These are phyloP conservation scores for Nasonia giraulti DNA, from an alignment of 1,140 invertebrate genomes.

Conservation along the genomic window DNA sequence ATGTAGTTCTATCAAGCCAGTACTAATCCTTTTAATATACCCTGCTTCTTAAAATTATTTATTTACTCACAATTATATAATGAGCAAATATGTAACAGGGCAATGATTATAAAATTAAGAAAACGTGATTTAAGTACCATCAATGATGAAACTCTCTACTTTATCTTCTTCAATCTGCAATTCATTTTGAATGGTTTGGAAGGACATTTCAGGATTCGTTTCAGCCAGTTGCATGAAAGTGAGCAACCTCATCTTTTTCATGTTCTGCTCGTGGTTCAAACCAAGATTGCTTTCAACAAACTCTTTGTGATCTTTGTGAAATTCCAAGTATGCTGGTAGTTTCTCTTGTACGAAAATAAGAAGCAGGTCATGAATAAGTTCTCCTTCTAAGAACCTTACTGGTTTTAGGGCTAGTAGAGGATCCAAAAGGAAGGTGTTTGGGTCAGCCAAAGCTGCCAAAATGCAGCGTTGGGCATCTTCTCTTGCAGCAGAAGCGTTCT, in stretches of 20 bases:
- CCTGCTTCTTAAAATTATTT: conserved; percentile 53
- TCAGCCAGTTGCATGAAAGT: conserved; percentile 98
- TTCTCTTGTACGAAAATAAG: conserved; percentile 97
- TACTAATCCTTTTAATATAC: conserved; percentile 65
- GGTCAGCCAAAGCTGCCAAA: conserved; percentile 94
- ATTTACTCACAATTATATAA: conserved; percentile 42
- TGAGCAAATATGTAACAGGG: conserved; percentile 51
- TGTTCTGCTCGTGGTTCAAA: conserved; percentile 95
- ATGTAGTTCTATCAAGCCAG: conserved; percentile 61
- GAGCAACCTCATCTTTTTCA: conserved; percentile 96
- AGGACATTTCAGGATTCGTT: conserved; percentile 91
- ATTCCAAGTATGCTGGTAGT: conserved; percentile 90
- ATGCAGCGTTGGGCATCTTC: conserved; percentile 98
- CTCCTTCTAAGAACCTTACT: conserved; percentile 95
- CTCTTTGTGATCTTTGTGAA: conserved; percentile 95
- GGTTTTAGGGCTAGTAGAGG: conserved; percentile 94
- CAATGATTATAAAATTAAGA: conserved; percentile 34
- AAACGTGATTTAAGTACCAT: conserved; percentile 79
- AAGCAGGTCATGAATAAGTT: conserved; percentile 96
- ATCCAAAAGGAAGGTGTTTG: conserved; percentile 95
- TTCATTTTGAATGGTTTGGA: conserved; percentile 91
- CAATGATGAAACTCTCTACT: conserved; percentile 97
- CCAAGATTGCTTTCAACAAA: conserved; percentile 89
- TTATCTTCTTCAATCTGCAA: conserved; percentile 89
- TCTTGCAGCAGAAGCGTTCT: conserved; percentile 96